These are phyloP conservation scores for Oreochromis spilurus DNA, from an alignment of 2,113 vertebrate genomes.

Conservation along the genomic window DNA sequence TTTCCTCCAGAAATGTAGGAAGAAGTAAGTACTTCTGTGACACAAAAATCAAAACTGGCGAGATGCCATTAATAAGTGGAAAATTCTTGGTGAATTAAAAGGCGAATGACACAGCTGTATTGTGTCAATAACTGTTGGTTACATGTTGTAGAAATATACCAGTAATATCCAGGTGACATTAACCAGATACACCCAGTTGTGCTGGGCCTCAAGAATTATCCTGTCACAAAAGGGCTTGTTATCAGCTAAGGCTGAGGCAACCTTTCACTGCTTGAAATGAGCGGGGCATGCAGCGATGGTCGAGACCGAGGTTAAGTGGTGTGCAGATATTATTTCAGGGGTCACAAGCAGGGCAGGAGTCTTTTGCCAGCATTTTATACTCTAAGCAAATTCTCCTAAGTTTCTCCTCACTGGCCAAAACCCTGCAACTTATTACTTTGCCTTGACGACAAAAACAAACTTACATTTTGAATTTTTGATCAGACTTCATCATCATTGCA, in stretches of 20 bases:
- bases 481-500: neutral
- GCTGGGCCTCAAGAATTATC: neutral
- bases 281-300: neutral
- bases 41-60: accelerated
- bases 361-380: neutral
- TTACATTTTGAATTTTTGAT: neutral
- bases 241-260: neutral
- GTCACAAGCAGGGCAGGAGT: neutral
- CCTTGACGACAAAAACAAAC: neutral
- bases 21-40: neutral
- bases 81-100: neutral
- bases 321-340: neutral
- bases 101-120: neutral
- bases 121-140: neutral
- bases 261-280: neutral
- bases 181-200: neutral
- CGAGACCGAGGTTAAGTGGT: neutral
- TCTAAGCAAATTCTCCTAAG: neutral
- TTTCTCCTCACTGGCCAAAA: neutral
- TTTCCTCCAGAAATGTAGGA: neutral
- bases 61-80: neutral
- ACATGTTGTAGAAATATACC: neutral
- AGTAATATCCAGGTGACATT: neutral
- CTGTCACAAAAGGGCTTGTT: neutral
- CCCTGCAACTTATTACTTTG: neutral